A percentile compares a stretch with the other conserved stretches of the same genome.
Conservation (phyloP, 1,140 invertebrate genomes). For the Brachionus manjavacas region DNA sequence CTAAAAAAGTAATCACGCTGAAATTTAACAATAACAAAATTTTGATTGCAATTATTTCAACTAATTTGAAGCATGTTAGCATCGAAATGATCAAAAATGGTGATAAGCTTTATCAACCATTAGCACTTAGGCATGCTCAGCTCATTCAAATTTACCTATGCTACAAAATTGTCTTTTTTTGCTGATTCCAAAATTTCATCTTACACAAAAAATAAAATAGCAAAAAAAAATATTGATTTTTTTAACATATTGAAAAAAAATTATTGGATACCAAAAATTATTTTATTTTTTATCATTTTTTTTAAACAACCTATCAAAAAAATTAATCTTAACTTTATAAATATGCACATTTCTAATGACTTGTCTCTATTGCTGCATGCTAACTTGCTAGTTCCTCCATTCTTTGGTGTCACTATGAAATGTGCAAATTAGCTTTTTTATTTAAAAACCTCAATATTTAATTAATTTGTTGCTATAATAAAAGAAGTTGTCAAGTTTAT, state of each 20-base stretch:
- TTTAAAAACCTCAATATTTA: no score
- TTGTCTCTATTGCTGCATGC: no score
- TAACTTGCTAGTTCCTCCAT: no score
- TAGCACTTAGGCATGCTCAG: background rate
- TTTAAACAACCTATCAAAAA: background rate
- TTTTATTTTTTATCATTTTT: no score
- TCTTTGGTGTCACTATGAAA: no score
- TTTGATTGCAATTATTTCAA: conserved; percentile 18
- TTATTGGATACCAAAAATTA: no score
- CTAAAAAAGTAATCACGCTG: conserved; percentile 14
- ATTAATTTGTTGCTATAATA: no score
- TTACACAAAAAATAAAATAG: background rate
- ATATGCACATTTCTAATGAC: no score
- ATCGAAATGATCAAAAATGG: background rate
- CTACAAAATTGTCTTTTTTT: no score
- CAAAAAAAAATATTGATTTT: background rate
- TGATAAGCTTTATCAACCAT: background rate
- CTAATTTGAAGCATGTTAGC: background rate
- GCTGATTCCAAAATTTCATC: background rate
- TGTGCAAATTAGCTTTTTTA: no score
- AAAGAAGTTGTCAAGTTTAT: no score
- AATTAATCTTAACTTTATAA: background rate
- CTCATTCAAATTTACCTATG: background rate
- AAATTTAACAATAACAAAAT: background rate
- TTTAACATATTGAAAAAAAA: background rate